Conservation (phyloP, 1,140 invertebrate genomes). For the Nephotettix cincticeps region DNA sequence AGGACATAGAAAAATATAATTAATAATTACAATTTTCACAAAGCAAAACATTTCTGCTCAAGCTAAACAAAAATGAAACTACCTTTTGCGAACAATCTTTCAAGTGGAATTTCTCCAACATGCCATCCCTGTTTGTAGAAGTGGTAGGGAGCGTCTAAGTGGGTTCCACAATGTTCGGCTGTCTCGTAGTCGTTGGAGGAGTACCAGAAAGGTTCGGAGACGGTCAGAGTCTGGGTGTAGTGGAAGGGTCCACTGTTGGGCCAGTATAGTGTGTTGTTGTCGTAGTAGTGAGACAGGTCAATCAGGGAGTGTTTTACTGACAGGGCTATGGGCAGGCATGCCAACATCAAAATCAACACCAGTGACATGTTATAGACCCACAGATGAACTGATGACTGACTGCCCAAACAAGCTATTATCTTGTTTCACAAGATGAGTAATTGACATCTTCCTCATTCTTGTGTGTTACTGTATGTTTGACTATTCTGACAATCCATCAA, state of each 20-base stretch:
- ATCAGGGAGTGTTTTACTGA: too few species aligned
- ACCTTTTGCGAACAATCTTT: constrained; percentile 55
- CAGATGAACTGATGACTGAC: background rate
- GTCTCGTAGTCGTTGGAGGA: constrained; percentile 56
- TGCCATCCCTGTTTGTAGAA: constrained; percentile 53
- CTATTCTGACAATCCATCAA: too few species aligned
- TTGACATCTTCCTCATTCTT: too few species aligned
- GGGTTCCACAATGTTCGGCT: constrained; percentile 63
- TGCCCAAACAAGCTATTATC: background rate
- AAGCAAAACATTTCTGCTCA: too few species aligned
- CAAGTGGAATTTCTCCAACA: constrained; percentile 59
- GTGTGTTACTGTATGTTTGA: too few species aligned
- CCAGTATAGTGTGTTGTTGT: constrained; percentile 1
- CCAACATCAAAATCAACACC: background rate
- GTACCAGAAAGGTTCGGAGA: constrained; percentile 39
- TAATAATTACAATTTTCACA: too few species aligned
- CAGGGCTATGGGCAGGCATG: background rate
- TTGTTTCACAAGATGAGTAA: background rate
- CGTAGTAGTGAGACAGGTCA: constrained; percentile 5
- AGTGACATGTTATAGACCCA: background rate
- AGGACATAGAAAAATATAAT: too few species aligned
- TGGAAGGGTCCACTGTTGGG: background rate
- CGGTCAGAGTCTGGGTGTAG: background rate
- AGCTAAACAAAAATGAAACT: constrained; percentile 26
- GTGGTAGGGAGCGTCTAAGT: constrained; percentile 67